Conservation (phyloP, 1,140 invertebrate species). For the Mamestra configurata region DNA sequence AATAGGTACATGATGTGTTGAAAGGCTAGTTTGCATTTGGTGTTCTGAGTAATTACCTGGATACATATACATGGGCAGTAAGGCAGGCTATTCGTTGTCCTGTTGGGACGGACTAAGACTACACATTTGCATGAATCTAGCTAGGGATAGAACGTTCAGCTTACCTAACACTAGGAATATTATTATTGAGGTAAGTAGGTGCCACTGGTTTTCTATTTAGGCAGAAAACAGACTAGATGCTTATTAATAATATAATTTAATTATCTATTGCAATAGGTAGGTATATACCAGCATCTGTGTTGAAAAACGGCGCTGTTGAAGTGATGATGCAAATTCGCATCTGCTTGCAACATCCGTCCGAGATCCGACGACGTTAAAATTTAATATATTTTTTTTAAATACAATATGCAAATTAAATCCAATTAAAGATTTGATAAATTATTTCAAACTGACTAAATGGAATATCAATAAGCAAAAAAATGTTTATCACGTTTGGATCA, state of each 20-base stretch:
- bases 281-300: too few relatives aligned
- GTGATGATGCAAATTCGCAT: not conserved
- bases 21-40: not conserved
- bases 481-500: constrained; percentile 54
- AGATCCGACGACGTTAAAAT: not conserved
- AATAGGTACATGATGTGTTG: constrained; percentile 8
- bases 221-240: too few relatives aligned
- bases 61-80: not conserved
- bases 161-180: too few relatives aligned
- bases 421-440: constrained; percentile 48
- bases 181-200: too few relatives aligned
- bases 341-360: not conserved
- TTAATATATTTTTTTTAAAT: constrained; percentile 23
- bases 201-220: too few relatives aligned
- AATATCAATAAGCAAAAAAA: constrained; percentile 60
- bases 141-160: too few relatives aligned
- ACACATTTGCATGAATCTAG: too few relatives aligned
- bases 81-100: too few relatives aligned
- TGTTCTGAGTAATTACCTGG: not conserved
- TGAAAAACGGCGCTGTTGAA: too few relatives aligned
- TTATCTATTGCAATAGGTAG: too few relatives aligned
- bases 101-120: too few relatives aligned
- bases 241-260: too few relatives aligned
- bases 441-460: constrained; percentile 22
- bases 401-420: constrained; percentile 34